These are phyloP conservation scores for Aramus guarauna DNA, from an alignment of 2,113 vertebrate genomes.

Conservation along the genomic window DNA sequence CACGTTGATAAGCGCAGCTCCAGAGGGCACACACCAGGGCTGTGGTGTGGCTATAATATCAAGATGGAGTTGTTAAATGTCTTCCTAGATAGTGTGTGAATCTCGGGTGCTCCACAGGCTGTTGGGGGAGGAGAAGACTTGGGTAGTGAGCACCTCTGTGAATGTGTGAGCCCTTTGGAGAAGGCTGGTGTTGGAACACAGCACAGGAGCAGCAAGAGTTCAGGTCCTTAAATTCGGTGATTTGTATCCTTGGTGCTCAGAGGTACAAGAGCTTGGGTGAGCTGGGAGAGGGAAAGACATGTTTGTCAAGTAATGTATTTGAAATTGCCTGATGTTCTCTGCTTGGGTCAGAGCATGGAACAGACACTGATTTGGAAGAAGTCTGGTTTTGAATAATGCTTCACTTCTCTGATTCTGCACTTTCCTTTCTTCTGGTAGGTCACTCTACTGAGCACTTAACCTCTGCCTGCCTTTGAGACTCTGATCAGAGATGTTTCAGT, in stretches of 20 bases:
- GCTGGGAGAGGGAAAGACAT: neutral
- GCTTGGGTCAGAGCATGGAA: neutral
- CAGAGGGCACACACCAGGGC: neutral
- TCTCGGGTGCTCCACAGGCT: neutral
- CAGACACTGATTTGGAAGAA: neutral
- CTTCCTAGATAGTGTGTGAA: neutral
- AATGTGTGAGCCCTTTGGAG: accelerated
- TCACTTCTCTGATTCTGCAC: neutral
- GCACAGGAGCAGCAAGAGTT: neutral
- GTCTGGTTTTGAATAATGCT: neutral
- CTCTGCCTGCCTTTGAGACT: neutral
- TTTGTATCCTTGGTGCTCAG: neutral
- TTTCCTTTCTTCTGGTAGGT: neutral
- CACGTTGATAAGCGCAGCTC: neutral
- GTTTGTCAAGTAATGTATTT: neutral
- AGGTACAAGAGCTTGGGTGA: neutral
- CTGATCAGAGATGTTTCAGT: neutral
- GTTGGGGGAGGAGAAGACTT: neutral
- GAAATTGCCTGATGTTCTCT: neutral
- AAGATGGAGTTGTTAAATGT: neutral
- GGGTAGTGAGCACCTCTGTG: accelerated
- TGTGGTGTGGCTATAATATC: neutral
- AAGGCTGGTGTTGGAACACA: neutral
- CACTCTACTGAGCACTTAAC: neutral
- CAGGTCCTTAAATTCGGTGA: neutral